Conservation (phyloP, 2,113 vertebrate genomes). For the Nesoenas mayeri region DNA sequence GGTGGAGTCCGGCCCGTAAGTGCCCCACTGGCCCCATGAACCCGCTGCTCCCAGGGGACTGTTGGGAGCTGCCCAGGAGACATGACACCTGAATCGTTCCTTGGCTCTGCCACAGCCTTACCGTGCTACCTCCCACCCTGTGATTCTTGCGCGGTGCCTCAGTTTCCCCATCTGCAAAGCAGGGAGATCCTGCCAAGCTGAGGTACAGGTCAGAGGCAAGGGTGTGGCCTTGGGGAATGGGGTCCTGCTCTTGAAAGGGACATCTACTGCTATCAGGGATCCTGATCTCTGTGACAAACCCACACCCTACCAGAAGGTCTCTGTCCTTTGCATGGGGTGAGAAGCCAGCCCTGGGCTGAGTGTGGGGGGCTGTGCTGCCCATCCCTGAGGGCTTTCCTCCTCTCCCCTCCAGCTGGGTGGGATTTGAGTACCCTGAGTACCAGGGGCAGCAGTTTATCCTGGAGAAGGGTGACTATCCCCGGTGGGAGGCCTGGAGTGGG, state of each 20-base stretch:
- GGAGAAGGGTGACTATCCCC: slow-evolving; percentile 96
- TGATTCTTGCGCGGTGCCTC: not conserved
- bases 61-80: not conserved
- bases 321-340: not conserved
- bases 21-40: not conserved
- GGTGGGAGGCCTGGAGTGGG: slow-evolving; percentile 92
- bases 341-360: not conserved
- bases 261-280: not conserved
- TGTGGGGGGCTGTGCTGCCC: not conserved
- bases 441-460: slow-evolving; percentile 98
- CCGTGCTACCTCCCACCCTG: rapidly evolving
- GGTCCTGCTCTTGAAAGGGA: not conserved
- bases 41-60: not conserved
- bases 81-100: not conserved
- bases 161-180: not conserved
- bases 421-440: slow-evolving; percentile 93
- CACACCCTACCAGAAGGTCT: not conserved
- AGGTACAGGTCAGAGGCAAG: rapidly evolving
- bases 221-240: not conserved
- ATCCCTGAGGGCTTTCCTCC: not conserved
- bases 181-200: not conserved
- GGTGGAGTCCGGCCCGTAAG: slow-evolving; percentile 95
- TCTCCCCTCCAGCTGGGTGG: slow-evolving; percentile 84
- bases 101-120: not conserved
- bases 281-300: not conserved